phyloP scores from a whole-genome alignment of 2,797 vertebrate species.

The Calcarius lapponicus region DNA sequence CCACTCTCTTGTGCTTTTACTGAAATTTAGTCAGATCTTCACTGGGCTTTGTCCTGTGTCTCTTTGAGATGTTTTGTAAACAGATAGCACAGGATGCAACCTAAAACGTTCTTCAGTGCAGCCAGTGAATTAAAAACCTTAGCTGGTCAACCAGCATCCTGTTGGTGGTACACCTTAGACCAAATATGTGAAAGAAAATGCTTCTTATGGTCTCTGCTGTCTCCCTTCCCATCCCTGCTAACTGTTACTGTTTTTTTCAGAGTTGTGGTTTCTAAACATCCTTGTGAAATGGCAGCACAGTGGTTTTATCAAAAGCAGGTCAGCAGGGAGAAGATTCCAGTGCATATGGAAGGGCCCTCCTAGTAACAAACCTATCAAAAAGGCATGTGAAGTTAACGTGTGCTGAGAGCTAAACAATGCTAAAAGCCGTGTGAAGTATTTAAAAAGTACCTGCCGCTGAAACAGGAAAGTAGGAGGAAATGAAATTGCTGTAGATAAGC shows the following conservation, averaged over 20 bases:
- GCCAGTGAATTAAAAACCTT: background rate
- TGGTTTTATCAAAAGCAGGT: background rate
- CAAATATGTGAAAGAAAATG: background rate
- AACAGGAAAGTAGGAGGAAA: background rate
- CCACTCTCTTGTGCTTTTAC: rapidly evolving
- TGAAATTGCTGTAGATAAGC: background rate
- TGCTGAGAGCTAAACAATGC: background rate
- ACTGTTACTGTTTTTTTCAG: background rate
- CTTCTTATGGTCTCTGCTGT: background rate
- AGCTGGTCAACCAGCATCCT: background rate
- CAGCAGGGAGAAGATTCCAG: background rate
- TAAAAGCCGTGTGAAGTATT: background rate
- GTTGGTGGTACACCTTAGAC: background rate
- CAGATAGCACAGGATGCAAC: background rate
- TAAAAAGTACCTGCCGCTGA: background rate
- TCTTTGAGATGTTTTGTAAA: background rate
- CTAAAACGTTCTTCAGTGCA: background rate
- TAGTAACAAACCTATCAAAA: background rate
- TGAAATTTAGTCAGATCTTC: background rate
- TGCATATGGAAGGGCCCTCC: background rate
- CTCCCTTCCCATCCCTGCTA: background rate
- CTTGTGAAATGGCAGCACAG: background rate
- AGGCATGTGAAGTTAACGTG: background rate
- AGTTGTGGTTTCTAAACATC: background rate
- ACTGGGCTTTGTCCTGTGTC: background rate